Base-by-base conservation (phyloP, 2,113 vertebrate genomes). In the Bettongia penicillata region DNA sequence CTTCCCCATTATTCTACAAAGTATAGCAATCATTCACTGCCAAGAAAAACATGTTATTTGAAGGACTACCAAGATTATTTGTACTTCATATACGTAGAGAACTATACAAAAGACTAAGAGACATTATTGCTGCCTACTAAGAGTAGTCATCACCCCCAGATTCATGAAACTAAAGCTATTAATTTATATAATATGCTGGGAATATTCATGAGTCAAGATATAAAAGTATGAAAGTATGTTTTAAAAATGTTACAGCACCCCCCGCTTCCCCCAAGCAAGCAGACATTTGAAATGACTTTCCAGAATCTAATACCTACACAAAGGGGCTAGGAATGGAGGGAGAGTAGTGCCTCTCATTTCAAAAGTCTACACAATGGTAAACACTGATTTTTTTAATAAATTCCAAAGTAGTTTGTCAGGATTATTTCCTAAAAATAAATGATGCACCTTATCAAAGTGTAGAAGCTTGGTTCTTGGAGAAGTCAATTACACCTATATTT, bases 31-130 rank as follows among this genome's bases (percentile, higher is more conserved):
- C 53, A 90, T 90, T 90, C 94, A 51, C 90, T 93, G 53, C 68
- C 92, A 90, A 95, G 95, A 53, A 96, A 96, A 94, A 91, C 53
- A 25, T 92, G 43, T 90, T 51, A 31, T 55, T 52, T 51, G 93
- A 93, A 94, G 94, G 77, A 37, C 93, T 90, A 95, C 95, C 96
- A 95, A 96, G 93, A 93, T 94, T 95, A 94, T 93, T 91, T 84
- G 93, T 16, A 23, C 68, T 91, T 96, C 90, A 55, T 57, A 92
- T 96, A 95, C n/a, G 68, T 43, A 43, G n/a, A 84, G n/a, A 84
- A 23, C 97, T 91, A 97, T 8, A 84, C 91, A 95, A 95, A 96
- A 93, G 91, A 53, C n/a, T 51, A 53, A 68, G 68, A 94, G 90
- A 28, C 26, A 47, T 11, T 24, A 37, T 3, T 2, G 52, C 53